Base-by-base conservation (phyloP, 2,888 invertebrate species). In the Heteromurus nitidus region DNA sequence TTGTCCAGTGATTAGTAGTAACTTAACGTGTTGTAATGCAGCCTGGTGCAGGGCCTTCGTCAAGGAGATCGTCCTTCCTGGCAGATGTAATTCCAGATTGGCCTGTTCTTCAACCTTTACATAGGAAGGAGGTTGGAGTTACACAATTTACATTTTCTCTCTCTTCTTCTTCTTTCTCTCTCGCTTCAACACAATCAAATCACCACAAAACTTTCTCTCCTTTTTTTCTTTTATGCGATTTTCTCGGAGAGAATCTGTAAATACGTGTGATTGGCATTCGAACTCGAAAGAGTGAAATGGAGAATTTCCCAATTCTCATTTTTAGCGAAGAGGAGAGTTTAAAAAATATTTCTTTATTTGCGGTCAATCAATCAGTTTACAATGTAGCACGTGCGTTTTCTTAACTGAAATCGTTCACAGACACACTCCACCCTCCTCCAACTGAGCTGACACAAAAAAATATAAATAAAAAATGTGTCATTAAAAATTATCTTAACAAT, bases 41-140 rank as follows among this genome's bases (percentile, higher is more conserved):
- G 87, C 87, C 90, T 89, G 90, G 88, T 87, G 88, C 88, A 73
- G 88, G 88, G 88, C 87, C 90, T 89, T 91, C 88, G 90, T 84
- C 84, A 16, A 93, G 96, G 92, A 93, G 95, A 92, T 65, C 70
- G 90, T 96, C 96, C 89, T 92, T 96, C 91, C 64, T 82, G 44
- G 96, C 96, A 89, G 97, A 97, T 92, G 92, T 96, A 92, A 97
- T 97, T 91, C 97, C 96, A 89, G 97, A 97, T 92, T 97, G 97
- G 96, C 97, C 97, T 89, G 94, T 93, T 90, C 93, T 95, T 90
- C 94, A 94, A 91, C 93, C 93, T 92, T 93, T 93, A 92, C 92
- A 92, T 91, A 93, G 91, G 92, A 92, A 93, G 92, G 95, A 95
- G 95, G 95, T 95, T 94, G 93, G 94, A 92, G 76, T 83, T 68